Evolutionary conservation across 2,888 invertebrate species (phyloP), one percentile per base, ranked within the genome.

Genomic region (Tinea semifulvella): DNA sequence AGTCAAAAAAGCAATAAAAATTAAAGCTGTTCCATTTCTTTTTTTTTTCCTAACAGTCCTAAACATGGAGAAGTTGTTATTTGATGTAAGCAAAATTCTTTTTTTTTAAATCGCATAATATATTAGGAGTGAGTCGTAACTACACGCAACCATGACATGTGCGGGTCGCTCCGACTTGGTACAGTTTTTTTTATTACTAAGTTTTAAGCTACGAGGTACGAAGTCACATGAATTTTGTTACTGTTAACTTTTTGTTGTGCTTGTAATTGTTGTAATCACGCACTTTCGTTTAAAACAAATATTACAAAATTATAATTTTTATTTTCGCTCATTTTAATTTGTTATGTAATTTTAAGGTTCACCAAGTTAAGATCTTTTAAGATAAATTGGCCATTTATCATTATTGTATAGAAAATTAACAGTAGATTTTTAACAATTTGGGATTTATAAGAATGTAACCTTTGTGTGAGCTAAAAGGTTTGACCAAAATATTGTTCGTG

Each of bases 281-380:
- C 31, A 31, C 31, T 31, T 31, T 13, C 5, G 14, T 36, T 36
- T 36, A 36, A 18, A 7, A 17, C 14, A 8, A 18, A 18, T 36
- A 36, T 35, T 35, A 14, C 16, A 6, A 18, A 36, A 36, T 17
- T 17, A n/a, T 36, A 14, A 36, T 18, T 36, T 36, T 18, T 7
- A 7, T 22, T 14, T 36, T 36, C 36, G 14, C 31, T 31, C 5
- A 36, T 36, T 36, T 36, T 31, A 11, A 71, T 68, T 79, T 80
- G 79, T 80, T 79, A 79, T 69, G 66, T 79, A 77, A 70, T 77
- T 77, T 72, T 77, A 77, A 77, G 77, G 72, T 72, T 66, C 71
- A 76, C 66, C 68, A 65, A 63, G 64, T 54, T 28, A 65, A 68
- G 65, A 70, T 69, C 67, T 69, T 66, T 53, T 65, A 65, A 65